These are phyloP conservation scores for Xylocopa sonorina DNA, from an alignment of 1,140 invertebrate genomes.

Conservation along the genomic window DNA sequence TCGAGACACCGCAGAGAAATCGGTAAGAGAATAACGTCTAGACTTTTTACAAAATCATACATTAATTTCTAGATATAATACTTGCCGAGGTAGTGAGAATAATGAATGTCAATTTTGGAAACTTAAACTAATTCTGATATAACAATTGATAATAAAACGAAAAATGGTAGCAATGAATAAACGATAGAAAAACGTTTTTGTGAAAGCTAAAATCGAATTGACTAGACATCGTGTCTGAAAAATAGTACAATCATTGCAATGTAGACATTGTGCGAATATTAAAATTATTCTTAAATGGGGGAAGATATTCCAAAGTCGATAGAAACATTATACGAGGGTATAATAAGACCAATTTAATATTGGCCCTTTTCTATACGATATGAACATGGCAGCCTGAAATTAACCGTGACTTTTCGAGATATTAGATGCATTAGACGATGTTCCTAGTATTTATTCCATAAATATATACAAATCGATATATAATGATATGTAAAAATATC, in stretches of 20 bases:
- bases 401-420: conserved; percentile 38
- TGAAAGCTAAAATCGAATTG: conserved; percentile 7
- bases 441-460: neutral
- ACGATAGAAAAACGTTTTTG: neutral
- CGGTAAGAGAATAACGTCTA: conserved; percentile 18
- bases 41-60: too few relatives aligned
- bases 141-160: neutral
- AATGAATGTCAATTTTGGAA: too few relatives aligned
- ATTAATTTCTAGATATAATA: too few relatives aligned
- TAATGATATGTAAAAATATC: conserved; percentile 12
- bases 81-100: too few relatives aligned
- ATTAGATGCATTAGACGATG: conserved; percentile 28
- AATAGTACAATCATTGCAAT: neutral
- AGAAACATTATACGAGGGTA: too few relatives aligned
- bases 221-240: conserved; percentile 37
- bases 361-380: neutral
- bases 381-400: conserved; percentile 5
- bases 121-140: neutral
- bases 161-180: neutral
- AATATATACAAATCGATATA: conserved; percentile 22
- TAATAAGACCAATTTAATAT: too few relatives aligned
- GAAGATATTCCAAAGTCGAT: too few relatives aligned
- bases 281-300: too few relatives aligned
- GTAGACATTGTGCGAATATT: too few relatives aligned
- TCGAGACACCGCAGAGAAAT: neutral